Evolutionary conservation across 2,797 vertebrate genomes (phyloP).

Genomic region (Enteromius paludinosus): DNA sequence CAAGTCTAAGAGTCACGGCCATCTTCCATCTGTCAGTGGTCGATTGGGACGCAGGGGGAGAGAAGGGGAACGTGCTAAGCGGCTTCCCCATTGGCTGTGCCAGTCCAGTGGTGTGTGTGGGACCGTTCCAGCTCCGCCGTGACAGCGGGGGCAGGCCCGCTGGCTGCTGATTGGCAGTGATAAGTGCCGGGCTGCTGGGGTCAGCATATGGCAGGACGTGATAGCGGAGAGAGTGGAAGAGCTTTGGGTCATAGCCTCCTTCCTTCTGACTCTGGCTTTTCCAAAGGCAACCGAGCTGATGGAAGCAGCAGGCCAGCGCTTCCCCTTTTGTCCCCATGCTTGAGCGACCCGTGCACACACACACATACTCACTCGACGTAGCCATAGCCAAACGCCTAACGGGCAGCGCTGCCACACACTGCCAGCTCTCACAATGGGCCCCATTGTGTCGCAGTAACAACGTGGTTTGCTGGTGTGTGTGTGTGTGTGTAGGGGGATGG

Average conservation of each 20-base stretch:
- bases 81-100: conserved; percentile 67
- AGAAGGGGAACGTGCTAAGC: conserved; percentile 65
- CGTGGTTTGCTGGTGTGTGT: conserved; percentile 80
- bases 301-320: conserved; percentile 91
- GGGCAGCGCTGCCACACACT: conserved; percentile 88
- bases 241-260: conserved; percentile 83
- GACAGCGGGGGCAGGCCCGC: conserved; percentile 73
- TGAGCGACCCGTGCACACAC: conserved; percentile 62
- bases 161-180: conserved; percentile 92
- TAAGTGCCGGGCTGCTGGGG: conserved; percentile 89
- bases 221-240: conserved; percentile 80
- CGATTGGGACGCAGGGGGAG: conserved; percentile 81
- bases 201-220: conserved; percentile 97
- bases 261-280: conserved; percentile 71
- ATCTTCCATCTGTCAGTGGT: conserved; percentile 89
- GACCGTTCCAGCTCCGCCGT: conserved; percentile 57
- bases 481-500: conserved; percentile 70
- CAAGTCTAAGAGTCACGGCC: conserved; percentile 79
- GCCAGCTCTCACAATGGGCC: conserved; percentile 90
- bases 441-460: conserved; percentile 89
- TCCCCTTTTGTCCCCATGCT: conserved; percentile 90
- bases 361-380: conserved; percentile 49
- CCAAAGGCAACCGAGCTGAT: conserved; percentile 82
- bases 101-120: conserved; percentile 64
- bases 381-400: conserved; percentile 79